These are phyloP conservation scores for Idris sp. DNA, from an alignment of 1,140 invertebrate genomes.

Conservation along the genomic window DNA sequence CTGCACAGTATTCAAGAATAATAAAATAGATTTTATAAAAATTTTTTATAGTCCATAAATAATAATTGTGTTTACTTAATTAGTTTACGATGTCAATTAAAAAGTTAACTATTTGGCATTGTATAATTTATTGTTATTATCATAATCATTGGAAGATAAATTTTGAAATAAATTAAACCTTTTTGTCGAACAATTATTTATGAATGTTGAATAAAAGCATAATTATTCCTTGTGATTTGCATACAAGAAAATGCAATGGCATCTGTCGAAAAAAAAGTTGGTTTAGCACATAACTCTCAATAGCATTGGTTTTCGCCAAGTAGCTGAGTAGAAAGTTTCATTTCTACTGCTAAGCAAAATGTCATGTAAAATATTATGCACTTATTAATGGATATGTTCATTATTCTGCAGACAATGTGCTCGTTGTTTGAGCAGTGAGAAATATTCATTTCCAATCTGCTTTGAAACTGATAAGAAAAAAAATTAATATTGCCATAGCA, in stretches of 20 bases:
- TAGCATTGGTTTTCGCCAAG: constrained; percentile 9
- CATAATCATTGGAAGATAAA: too few species aligned
- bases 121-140: too few species aligned
- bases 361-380: constrained; percentile 41
- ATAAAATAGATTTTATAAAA: too few species aligned
- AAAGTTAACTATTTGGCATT: too few species aligned
- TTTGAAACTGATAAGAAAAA: too few species aligned
- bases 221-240: constrained; percentile 8
- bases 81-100: too few species aligned
- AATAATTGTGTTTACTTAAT: too few species aligned
- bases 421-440: constrained; percentile 21
- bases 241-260: constrained; percentile 5
- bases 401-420: constrained; percentile 28
- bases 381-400: constrained; percentile 31
- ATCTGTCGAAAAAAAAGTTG: constrained; percentile 18
- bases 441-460: constrained; percentile 35
- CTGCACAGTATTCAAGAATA: too few species aligned
- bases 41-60: too few species aligned
- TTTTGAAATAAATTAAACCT: too few species aligned
- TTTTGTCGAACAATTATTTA: too few species aligned
- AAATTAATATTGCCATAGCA: too few species aligned
- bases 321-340: constrained; percentile 24
- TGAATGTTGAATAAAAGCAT: neutral
- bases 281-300: constrained; percentile 7
- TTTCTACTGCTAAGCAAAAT: constrained; percentile 35